Conservation (phyloP, 2,113 vertebrate species). For the Oenanthe oenanthe region DNA sequence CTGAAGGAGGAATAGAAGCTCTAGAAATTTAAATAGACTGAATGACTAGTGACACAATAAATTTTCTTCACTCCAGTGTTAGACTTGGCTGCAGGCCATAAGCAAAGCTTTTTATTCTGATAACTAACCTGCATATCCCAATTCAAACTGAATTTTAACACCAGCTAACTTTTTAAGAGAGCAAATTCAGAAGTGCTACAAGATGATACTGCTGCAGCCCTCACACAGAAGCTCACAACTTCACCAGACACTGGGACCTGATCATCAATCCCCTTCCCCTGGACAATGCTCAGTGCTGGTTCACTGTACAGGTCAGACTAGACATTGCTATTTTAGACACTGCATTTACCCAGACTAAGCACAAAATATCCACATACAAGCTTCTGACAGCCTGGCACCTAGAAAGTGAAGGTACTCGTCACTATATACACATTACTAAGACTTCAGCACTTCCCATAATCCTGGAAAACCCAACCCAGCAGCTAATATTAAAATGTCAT, state of each 20-base stretch:
- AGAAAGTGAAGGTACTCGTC: background rate
- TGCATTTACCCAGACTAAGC: background rate
- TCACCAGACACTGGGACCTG: background rate
- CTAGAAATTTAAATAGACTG: background rate
- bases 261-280: accelerated
- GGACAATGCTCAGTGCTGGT: accelerated
- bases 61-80: background rate
- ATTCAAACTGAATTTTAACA: background rate
- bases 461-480: background rate
- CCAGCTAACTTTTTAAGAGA: background rate
- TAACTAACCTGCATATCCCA: background rate
- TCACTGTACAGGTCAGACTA: background rate
- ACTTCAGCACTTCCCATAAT: background rate
- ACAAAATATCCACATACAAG: background rate
- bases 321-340: background rate
- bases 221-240: accelerated
- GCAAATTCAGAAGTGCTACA: background rate
- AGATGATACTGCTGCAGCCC: background rate
- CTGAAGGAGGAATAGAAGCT: background rate
- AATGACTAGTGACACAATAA: background rate
- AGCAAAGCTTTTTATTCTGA: background rate
- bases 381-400: background rate
- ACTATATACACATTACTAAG: background rate
- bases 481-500: background rate
- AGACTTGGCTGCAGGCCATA: background rate